phyloP scores from a whole-genome alignment of 2,113 vertebrate genomes.

The Potamarius usumacintae region DNA sequence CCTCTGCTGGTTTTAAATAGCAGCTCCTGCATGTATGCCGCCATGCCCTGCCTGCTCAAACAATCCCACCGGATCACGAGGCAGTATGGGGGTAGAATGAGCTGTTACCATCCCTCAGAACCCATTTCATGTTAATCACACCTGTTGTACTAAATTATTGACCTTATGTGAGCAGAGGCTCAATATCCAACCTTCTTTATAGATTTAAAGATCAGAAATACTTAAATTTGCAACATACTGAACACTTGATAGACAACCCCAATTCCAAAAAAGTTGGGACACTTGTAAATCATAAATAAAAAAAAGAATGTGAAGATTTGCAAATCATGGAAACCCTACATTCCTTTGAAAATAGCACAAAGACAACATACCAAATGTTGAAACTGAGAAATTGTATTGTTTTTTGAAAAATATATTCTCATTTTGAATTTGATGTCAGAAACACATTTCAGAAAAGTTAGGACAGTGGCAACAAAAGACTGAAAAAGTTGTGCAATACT shows the following conservation, averaged over 20 bases:
- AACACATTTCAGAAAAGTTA: too few species aligned
- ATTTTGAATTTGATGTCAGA: too few species aligned
- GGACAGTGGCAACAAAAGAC: too few species aligned
- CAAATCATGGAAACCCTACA: too few species aligned
- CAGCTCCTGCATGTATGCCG: constrained; percentile 34
- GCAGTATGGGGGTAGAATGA: background rate
- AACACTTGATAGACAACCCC: background rate
- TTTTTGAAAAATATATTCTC: too few species aligned
- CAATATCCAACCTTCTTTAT: background rate
- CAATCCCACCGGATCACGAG: constrained; percentile 31
- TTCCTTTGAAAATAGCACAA: too few species aligned
- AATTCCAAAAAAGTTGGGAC: too few species aligned
- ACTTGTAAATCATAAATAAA: too few species aligned
- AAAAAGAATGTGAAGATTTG: too few species aligned
- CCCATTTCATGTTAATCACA: background rate
- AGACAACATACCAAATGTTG: too few species aligned
- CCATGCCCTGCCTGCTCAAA: constrained; percentile 36
- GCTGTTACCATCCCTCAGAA: constrained; percentile 7
- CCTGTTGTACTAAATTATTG: constrained; percentile 14
- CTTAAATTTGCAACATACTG: background rate
- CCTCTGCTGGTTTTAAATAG: constrained; percentile 74
- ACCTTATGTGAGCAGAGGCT: background rate
- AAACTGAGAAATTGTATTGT: too few species aligned
- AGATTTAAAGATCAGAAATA: background rate
- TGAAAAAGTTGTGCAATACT: too few species aligned